Evolutionary conservation across 2,113 vertebrate species (phyloP).

Genomic region (Laterallus jamaicensis): DNA sequence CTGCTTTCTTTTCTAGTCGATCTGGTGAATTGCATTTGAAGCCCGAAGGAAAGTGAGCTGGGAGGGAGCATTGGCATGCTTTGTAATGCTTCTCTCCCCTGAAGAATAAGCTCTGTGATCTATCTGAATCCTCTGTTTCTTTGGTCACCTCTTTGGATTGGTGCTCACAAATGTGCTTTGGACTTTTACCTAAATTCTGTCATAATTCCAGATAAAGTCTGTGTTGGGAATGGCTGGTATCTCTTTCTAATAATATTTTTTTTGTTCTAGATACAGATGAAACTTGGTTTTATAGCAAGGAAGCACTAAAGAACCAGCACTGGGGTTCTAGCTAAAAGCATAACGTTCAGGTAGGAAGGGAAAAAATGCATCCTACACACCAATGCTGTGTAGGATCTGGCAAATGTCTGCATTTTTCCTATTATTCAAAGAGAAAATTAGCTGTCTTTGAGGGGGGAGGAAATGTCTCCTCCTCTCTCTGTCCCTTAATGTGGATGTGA

Average conservation of each 20-base stretch:
- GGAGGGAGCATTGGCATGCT: not conserved
- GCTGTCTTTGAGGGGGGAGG: not conserved
- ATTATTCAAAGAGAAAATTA: not conserved
- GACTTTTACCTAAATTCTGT: not conserved
- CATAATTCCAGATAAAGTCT: not conserved
- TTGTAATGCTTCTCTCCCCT: not conserved
- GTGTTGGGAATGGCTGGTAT: not conserved
- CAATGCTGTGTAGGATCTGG: not conserved
- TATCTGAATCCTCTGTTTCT: not conserved
- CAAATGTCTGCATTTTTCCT: not conserved
- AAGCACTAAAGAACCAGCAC: not conserved
- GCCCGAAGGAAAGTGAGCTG: not conserved
- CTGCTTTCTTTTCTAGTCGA: not conserved
- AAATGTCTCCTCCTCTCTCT: not conserved
- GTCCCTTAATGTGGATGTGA: not conserved
- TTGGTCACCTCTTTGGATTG: not conserved
- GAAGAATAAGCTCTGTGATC: not conserved
- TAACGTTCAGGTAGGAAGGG: conserved; percentile 7
- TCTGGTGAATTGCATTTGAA: not conserved
- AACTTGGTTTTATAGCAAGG: conserved; percentile 32
- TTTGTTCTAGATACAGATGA: conserved; percentile 9
- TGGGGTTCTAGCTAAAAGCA: not conserved
- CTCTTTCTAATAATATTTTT: not conserved
- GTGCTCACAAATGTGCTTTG: not conserved
- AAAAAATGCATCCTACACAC: not conserved